Evolutionary conservation across 2,113 vertebrate species (phyloP), one percentile per base, ranked within the genome.

Genomic region (Potamarius usumacintae): DNA sequence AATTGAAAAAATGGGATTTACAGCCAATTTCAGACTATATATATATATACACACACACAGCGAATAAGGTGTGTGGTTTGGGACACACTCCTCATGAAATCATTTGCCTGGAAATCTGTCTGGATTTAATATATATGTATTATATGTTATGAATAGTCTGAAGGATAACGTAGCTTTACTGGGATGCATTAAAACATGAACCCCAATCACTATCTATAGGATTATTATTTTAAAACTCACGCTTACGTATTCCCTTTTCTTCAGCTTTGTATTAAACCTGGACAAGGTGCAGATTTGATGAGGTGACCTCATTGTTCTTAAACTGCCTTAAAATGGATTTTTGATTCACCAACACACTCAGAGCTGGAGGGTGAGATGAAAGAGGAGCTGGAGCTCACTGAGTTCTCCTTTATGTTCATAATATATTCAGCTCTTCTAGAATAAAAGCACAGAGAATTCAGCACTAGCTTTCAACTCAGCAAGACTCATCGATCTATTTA

Each of bases 301-400:
- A 79, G 50, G 18, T 53, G 58, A 57, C 60, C 85, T 65, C 30
- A 22, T 52, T 81, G 77, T 57, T 20, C 42, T 10, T 71, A 30
- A 55, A 55, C n/a, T 6, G n/a, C 65, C 67, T 85, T 74, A 60
- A 48, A 57, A 60, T 30, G 22, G 55, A 76, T 85, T 85, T 76
- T 10, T 8, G 69, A 76, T 74, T 57, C 48, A 20, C 30, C 30
- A 62, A 20, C 34, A 58, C n/a, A 82, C 30, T 42, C 78, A 20
- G 30, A 17, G 67, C 30, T 42, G 53, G 69, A 74, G 30, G 27
- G 50, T 0, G 65, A 72, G 69, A 85, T 85, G 69, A 85, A 85
- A 76, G 83, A 53, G 10, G 22, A 76, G 50, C 62, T 83, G 82
- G 42, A 34, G 30, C 50, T 84, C n/a, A 25, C 50, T 1, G 34